Evolutionary conservation across 2,888 invertebrate genomes (phyloP).

Genomic region (Limenitis camilla): DNA sequence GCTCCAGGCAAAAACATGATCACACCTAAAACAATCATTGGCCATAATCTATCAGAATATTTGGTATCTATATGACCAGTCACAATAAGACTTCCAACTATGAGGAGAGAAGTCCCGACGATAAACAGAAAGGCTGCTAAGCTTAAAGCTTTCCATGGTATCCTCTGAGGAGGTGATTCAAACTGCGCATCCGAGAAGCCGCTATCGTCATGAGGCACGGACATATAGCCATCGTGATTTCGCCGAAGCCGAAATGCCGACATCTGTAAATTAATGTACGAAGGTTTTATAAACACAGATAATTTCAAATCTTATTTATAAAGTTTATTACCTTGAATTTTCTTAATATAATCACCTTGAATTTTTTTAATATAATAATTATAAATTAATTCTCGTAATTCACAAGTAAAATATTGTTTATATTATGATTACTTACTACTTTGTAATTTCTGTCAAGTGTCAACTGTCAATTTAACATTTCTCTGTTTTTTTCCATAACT

Average conservation of each 20-base stretch:
- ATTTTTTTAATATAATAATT: too few species aligned
- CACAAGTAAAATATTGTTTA: too few species aligned
- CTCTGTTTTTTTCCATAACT: too few species aligned
- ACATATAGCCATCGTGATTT: constrained; percentile 77
- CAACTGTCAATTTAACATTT: too few species aligned
- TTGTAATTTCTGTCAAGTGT: too few species aligned
- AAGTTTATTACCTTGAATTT: too few species aligned
- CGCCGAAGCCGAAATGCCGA: constrained; percentile 75
- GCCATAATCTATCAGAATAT: constrained; percentile 92
- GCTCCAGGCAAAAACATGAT: constrained; percentile 95
- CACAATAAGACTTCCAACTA: constrained; percentile 84
- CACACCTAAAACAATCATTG: constrained; percentile 88
- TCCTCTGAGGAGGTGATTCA: constrained; percentile 77
- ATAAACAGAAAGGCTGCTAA: constrained; percentile 85
- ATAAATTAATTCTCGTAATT: too few species aligned
- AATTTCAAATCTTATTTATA: too few species aligned
- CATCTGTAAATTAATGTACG: constrained; percentile 51
- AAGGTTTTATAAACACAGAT: background rate
- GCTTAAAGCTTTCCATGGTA: constrained; percentile 89
- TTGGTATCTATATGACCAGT: constrained; percentile 87
- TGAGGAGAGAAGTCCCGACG: constrained; percentile 83
- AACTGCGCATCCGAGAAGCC: constrained; percentile 83
- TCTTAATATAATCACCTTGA: too few species aligned
- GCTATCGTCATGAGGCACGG: constrained; percentile 72
- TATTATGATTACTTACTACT: too few species aligned